phyloP scores from a whole-genome alignment of 2,797 vertebrate species.

The Chromis chromis region DNA sequence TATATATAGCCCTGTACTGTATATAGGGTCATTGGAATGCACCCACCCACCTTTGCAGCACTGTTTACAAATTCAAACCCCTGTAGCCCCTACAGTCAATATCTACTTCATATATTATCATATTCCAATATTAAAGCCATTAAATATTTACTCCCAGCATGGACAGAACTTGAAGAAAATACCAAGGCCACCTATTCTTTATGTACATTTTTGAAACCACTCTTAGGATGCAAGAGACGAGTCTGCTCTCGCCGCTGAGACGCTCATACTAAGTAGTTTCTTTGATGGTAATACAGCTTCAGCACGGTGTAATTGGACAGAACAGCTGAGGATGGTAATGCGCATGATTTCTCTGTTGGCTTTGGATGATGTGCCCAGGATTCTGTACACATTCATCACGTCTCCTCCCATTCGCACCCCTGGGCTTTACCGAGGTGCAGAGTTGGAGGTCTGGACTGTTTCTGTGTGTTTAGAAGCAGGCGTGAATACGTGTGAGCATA shows the following conservation, averaged over 20 bases:
- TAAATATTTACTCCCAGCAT: not conserved
- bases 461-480: conserved; percentile 23
- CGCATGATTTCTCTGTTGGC: conserved; percentile 57
- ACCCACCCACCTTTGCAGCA: conserved; percentile 19
- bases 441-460: not conserved
- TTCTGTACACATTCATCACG: conserved; percentile 52
- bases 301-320: conserved; percentile 56
- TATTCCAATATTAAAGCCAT: conserved; percentile 1
- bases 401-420: not conserved
- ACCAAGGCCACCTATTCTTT: conserved; percentile 20
- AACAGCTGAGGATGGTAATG: conserved; percentile 51
- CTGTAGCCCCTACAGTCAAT: not conserved
- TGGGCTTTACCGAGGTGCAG: not conserved
- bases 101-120: not conserved
- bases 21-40: conserved; percentile 42
- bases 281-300: conserved; percentile 53
- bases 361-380: conserved; percentile 44
- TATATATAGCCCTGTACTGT: conserved; percentile 27
- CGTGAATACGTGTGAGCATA: conserved; percentile 8
- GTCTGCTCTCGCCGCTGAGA: conserved; percentile 28
- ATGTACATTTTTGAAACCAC: conserved; percentile 11
- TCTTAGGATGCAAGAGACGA: conserved; percentile 51
- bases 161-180: not conserved
- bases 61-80: conserved; percentile 28
- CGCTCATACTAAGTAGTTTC: conserved; percentile 49